These are phyloP conservation scores for Plebejus anna DNA, from an alignment of 2,888 invertebrate species.

Conservation along the genomic window DNA sequence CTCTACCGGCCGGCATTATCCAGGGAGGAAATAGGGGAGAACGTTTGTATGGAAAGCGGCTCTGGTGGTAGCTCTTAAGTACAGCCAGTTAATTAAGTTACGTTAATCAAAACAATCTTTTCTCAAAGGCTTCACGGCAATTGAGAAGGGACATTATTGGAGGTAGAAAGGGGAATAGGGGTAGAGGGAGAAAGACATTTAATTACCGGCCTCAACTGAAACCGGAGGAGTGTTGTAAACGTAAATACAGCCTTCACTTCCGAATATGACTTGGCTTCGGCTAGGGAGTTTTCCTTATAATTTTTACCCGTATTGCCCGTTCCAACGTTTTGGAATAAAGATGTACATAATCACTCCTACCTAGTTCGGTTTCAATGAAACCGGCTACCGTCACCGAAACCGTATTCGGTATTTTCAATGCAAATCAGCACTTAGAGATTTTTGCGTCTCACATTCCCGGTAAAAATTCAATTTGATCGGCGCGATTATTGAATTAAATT, in stretches of 20 bases:
- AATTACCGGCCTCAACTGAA: not conserved
- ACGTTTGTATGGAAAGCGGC: too few relatives aligned
- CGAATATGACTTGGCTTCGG: too few relatives aligned
- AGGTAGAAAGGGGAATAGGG: too few relatives aligned
- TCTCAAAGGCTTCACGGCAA: not conserved
- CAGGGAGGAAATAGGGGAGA: too few relatives aligned
- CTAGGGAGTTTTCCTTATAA: too few relatives aligned
- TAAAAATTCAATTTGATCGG: slow-evolving; percentile 6
- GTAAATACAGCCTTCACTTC: not conserved
- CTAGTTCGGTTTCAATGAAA: too few relatives aligned
- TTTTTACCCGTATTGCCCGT: too few relatives aligned
- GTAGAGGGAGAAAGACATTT: not conserved
- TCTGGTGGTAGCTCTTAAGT: not conserved
- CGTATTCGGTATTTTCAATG: too few relatives aligned
- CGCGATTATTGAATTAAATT: slow-evolving; percentile 14
- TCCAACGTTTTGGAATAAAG: too few relatives aligned
- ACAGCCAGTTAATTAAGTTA: not conserved
- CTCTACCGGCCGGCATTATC: too few relatives aligned
- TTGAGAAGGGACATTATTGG: not conserved
- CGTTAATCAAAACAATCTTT: not conserved
- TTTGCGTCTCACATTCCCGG: slow-evolving; percentile 3
- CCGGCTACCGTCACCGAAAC: too few relatives aligned
- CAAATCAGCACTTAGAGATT: not conserved
- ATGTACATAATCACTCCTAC: too few relatives aligned
- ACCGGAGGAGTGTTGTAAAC: not conserved